Base-by-base conservation (phyloP, 2,888 invertebrate genomes). In the Rhopalosiphum nymphaeae region DNA sequence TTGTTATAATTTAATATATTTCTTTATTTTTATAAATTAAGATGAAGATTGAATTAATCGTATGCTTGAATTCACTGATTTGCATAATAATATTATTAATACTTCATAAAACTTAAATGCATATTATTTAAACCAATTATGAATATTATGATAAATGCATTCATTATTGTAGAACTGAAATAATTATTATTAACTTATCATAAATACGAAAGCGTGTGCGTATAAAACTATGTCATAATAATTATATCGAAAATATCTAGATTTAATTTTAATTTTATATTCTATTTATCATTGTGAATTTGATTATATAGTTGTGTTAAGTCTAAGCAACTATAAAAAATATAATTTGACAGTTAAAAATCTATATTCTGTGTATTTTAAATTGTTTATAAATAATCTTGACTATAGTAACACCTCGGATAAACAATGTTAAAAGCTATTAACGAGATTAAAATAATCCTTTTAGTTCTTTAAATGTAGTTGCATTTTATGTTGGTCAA, bases 401-500 rank as follows among this genome's bases (percentile, higher is more conserved):
- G 67, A 67, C 11, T 67, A 10, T 67, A 10, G 46, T 67, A 84
- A 84, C 57, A 61, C 56, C 67, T 89, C 46, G 56, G 36, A 56
- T n/a, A 46, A 88, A 94, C 44, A 85, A 90, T 29, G 89, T 86
- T 85, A 44, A 53, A 91, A 91, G 42, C 91, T 53, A 91, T 91
- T 94, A 94, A 61, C 91, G 49, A 86, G 67, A 91, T 94, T 93
- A 93, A 90, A 93, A 93, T 93, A 93, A 86, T 56, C 61, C 93
- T 57, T 94, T 91, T 91, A 91, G 61, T 67, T 91, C 57, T 91
- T 67, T n/a, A 42, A 90, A 91, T 36, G 26, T 57, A 89, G 44
- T 93, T 84, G 16, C 86, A 46, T 92, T 93, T 89, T 57, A 26
- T 42, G 16, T 49, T 42, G 90, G 85, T 91, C 89, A 21, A 10